Evolutionary conservation across 2,888 invertebrate genomes (phyloP).

Genomic region (Noctua janthina): DNA sequence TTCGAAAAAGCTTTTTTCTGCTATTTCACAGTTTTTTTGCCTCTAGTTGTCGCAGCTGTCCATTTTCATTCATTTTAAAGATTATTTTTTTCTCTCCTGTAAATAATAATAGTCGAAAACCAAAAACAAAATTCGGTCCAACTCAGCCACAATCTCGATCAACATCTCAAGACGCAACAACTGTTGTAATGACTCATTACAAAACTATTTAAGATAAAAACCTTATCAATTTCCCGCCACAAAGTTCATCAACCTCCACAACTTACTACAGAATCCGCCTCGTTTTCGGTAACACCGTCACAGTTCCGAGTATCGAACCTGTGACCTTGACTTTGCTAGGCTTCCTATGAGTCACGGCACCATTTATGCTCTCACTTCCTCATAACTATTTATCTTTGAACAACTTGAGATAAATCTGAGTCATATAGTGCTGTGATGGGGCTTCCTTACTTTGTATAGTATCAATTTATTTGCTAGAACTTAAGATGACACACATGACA

Average conservation of each 20-base stretch:
- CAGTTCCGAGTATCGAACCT: conserved; percentile 53
- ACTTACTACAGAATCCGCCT: conserved; percentile 46
- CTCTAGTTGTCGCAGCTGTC: neutral
- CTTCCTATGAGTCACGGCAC: conserved; percentile 55
- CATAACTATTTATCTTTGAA: conserved; percentile 18
- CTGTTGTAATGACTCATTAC: conserved; percentile 17
- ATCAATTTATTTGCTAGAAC: neutral
- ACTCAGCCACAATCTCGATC: neutral
- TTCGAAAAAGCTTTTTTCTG: too few species aligned
- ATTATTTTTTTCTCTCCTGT: neutral
- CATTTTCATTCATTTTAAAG: neutral
- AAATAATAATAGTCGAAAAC: neutral
- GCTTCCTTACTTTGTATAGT: conserved; percentile 3
- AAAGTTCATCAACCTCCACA: conserved; percentile 48
- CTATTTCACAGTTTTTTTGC: neutral
- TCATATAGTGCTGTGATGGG: conserved; percentile 30
- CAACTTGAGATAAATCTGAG: conserved; percentile 47
- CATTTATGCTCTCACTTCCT: conserved; percentile 45
- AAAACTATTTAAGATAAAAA: conserved; percentile 8
- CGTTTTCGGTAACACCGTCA: conserved; percentile 37
- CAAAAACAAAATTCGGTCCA: neutral
- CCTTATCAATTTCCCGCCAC: conserved; percentile 26
- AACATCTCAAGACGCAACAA: neutral
- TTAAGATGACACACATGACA: neutral
- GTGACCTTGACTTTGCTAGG: conserved; percentile 55